Conservation (phyloP, 2,113 vertebrate genomes). For the Cavia aperea region DNA sequence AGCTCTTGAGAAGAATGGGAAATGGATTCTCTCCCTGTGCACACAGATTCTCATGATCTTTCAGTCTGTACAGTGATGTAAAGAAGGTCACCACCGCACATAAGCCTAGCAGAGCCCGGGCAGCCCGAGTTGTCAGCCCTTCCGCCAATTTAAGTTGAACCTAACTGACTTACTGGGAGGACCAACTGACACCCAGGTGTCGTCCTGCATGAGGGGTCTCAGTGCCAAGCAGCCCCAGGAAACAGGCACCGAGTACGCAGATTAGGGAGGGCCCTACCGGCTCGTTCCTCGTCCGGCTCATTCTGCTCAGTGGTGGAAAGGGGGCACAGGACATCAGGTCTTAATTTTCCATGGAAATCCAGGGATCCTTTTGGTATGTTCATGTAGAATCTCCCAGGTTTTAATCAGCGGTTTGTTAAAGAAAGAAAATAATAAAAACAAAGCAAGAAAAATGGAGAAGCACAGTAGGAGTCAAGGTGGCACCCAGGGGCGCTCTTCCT, state of each 20-base stretch:
- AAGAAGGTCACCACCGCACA: not conserved
- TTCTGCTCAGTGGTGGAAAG: fast-evolving
- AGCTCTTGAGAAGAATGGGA: constrained; percentile 71
- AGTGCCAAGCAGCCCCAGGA: fast-evolving
- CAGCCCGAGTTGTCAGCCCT: not conserved
- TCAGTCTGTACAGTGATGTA: constrained; percentile 52
- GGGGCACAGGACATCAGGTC: too few relatives aligned
- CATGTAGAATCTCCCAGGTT: not conserved
- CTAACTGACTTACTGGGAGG: fast-evolving
- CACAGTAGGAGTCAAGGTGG: fast-evolving
- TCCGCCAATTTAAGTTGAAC: fast-evolving
- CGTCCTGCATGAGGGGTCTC: too few relatives aligned
- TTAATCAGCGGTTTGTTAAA: not conserved
- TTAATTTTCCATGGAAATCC: not conserved
- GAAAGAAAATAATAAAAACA: too few relatives aligned
- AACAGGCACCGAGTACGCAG: fast-evolving
- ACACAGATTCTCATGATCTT: constrained; percentile 53
- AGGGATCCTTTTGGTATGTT: not conserved
- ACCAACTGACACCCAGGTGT: fast-evolving
- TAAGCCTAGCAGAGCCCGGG: constrained; percentile 28
- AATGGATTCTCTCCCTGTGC: constrained; percentile 74
- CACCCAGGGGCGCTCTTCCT: fast-evolving
- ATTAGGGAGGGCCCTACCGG: fast-evolving
- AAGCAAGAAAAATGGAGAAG: not conserved
- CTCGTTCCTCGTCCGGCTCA: fast-evolving